Conservation (phyloP, 2,113 vertebrate species). For the Vanacampus margaritifer region DNA sequence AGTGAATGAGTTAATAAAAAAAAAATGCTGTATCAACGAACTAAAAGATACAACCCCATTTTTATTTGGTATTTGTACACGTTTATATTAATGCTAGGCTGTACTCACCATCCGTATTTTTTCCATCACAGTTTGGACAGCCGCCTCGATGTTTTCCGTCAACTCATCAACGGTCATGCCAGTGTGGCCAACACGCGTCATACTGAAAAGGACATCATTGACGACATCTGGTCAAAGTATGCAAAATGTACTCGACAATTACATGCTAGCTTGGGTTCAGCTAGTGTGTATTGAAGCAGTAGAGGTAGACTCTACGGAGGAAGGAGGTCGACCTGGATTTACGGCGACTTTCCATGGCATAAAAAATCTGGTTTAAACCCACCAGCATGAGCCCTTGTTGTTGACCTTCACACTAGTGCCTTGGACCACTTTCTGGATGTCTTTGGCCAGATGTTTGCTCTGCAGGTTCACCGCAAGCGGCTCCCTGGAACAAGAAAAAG, state of each 20-base stretch:
- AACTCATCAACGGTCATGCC: constrained; percentile 77
- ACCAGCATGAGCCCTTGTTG: constrained; percentile 87
- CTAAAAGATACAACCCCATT: too few species aligned
- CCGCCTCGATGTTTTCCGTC: constrained; percentile 73
- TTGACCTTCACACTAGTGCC: constrained; percentile 75
- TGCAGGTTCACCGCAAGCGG: constrained; percentile 79
- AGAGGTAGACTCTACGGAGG: constrained; percentile 69
- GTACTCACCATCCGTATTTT: constrained; percentile 75
- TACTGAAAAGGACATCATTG: constrained; percentile 54
- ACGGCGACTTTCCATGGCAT: too few species aligned
- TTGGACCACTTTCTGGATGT: constrained; percentile 74
- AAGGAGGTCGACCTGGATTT: too few species aligned
- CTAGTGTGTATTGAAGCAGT: constrained; percentile 63
- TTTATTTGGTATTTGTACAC: too few species aligned
- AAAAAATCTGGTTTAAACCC: constrained; percentile 39
- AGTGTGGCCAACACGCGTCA: constrained; percentile 76
- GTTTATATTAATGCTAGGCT: background rate
- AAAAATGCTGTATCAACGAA: too few species aligned
- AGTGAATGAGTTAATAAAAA: too few species aligned
- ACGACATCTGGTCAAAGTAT: too few species aligned
- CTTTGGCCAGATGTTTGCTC: constrained; percentile 74
- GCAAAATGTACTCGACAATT: background rate
- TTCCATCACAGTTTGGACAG: constrained; percentile 59
- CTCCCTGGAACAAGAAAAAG: constrained; percentile 55
- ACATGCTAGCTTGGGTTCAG: background rate